A percentile compares a stretch with the other conserved stretches of the same genome.
Conservation (phyloP, 2,113 vertebrate species). For the Clarias batrachus region DNA sequence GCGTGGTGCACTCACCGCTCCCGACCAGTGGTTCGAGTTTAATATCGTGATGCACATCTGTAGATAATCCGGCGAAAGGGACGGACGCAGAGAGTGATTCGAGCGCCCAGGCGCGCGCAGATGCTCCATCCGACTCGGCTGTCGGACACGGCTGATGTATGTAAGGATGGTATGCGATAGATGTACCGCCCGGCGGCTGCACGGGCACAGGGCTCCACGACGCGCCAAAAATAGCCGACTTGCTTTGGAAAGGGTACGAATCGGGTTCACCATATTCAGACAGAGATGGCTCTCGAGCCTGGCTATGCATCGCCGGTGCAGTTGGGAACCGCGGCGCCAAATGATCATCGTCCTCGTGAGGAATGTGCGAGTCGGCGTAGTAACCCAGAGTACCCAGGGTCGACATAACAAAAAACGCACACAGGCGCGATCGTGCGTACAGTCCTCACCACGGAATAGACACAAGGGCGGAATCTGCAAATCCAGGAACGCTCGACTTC, state of each 20-base stretch:
- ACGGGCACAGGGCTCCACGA: constrained; percentile 88
- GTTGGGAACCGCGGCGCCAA: constrained; percentile 83
- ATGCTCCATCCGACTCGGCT: constrained; percentile 88
- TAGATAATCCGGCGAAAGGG: constrained; percentile 90
- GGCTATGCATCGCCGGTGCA: constrained; percentile 74
- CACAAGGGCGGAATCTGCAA: constrained; percentile 82
- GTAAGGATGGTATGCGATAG: constrained; percentile 82
- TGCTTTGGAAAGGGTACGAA: constrained; percentile 89
- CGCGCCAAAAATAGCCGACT: constrained; percentile 88
- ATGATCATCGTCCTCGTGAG: constrained; percentile 86
- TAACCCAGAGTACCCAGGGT: constrained; percentile 88
- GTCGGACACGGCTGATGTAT: constrained; percentile 84
- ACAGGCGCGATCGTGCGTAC: constrained; percentile 35
- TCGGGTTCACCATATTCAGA: constrained; percentile 90
- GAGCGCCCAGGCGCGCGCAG: constrained; percentile 90
- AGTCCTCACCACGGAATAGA: constrained; percentile 66
- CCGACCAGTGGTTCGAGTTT: constrained; percentile 91
- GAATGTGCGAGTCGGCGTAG: constrained; percentile 88
- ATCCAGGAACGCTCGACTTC: constrained; percentile 86
- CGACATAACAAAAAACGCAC: constrained; percentile 75
- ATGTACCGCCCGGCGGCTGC: constrained; percentile 74
- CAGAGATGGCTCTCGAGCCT: constrained; percentile 78
- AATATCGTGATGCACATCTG: constrained; percentile 89
- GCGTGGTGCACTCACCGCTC: constrained; percentile 81
- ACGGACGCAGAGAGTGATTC: constrained; percentile 89